phyloP scores from a whole-genome alignment of 2,797 vertebrate species.

The Pangasius sanitwongsei region DNA sequence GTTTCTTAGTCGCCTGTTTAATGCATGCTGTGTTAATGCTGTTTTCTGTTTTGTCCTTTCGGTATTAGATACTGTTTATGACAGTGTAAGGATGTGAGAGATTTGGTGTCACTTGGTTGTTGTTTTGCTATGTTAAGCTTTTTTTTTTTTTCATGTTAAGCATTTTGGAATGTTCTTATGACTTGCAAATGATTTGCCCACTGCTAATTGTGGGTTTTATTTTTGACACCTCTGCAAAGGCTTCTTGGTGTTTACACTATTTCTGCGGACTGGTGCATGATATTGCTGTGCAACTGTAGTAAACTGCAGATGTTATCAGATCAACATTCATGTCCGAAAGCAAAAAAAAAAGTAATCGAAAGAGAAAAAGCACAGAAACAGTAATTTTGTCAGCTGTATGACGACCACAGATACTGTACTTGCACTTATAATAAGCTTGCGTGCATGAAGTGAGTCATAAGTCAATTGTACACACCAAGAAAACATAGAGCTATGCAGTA shows the following conservation, averaged over 20 bases:
- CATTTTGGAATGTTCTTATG: neutral
- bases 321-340: neutral
- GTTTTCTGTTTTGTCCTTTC: neutral
- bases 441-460: conserved; percentile 20
- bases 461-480: neutral
- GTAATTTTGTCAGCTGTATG: neutral
- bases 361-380: neutral
- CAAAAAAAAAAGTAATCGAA: neutral
- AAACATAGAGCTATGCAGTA: neutral
- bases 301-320: neutral
- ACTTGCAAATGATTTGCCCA: neutral
- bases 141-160: neutral
- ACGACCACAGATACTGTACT: neutral
- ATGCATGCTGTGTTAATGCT: neutral
- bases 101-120: neutral
- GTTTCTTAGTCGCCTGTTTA: neutral
- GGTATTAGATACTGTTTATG: neutral
- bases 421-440: neutral
- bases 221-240: neutral
- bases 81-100: neutral
- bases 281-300: neutral
- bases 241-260: neutral
- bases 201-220: neutral
- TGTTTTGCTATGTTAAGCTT: neutral
- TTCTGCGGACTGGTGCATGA: neutral